These are phyloP conservation scores for Salticus scenicus DNA, from an alignment of 2,888 invertebrate genomes.

Conservation along the genomic window DNA sequence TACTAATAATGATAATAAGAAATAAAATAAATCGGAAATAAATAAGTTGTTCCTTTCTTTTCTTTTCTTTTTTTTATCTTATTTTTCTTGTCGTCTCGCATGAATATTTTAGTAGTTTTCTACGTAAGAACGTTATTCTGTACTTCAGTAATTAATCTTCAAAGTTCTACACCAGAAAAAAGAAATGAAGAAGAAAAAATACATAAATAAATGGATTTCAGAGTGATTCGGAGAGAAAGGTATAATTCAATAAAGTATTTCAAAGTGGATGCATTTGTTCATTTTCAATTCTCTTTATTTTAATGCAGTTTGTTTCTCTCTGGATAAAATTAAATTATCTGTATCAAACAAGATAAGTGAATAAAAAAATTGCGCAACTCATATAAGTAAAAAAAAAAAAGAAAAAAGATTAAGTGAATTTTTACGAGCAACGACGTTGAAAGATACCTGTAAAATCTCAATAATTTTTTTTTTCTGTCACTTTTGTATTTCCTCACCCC, in stretches of 20 bases:
- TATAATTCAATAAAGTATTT: constrained; percentile 35
- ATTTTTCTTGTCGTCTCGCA: background rate
- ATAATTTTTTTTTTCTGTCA: constrained; percentile 21
- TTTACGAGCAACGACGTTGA: background rate
- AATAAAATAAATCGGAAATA: no score
- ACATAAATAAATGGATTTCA: no score
- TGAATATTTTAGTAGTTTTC: constrained; percentile 18
- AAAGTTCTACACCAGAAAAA: background rate
- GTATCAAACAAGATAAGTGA: constrained; percentile 33
- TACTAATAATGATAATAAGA: no score
- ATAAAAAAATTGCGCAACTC: background rate
- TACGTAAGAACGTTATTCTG: background rate
- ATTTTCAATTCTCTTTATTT: constrained; percentile 54
- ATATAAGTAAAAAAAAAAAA: background rate
- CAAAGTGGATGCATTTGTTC: constrained; percentile 15
- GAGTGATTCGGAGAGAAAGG: background rate
- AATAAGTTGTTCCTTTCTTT: no score
- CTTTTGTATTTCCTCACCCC: no score
- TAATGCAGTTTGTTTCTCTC: constrained; percentile 61
- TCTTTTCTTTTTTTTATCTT: no score
- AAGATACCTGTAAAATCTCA: constrained; percentile 8
- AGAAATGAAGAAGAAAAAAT: no score
- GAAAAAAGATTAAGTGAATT: constrained; percentile 17
- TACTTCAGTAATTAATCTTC: constrained; percentile 15
- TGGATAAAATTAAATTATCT: constrained; percentile 58